Conservation (phyloP, 2,888 invertebrate genomes). For the Tupiocoris notatus region DNA sequence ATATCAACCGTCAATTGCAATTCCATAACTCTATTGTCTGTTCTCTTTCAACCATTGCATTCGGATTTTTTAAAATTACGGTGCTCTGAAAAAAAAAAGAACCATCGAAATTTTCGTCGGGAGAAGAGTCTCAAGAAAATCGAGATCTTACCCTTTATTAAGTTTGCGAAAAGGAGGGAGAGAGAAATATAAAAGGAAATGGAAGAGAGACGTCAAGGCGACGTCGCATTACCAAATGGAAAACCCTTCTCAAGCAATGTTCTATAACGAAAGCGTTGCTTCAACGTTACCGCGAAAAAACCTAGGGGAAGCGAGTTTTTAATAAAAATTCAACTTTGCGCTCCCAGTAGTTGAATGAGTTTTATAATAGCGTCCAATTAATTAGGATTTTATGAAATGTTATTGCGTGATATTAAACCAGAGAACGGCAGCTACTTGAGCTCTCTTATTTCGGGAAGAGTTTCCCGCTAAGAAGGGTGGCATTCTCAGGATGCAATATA, state of each 20-base stretch:
- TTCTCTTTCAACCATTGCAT: no score
- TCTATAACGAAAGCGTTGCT: slow-evolving; percentile 6
- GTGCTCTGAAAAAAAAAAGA: no score
- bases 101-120: no score
- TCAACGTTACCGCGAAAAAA: slow-evolving; percentile 16
- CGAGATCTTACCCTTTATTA: not conserved
- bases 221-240: slow-evolving; percentile 16
- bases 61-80: no score
- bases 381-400: slow-evolving; percentile 38
- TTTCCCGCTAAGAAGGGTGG: slow-evolving; percentile 2
- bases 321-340: slow-evolving; percentile 39
- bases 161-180: not conserved
- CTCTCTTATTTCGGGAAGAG: not conserved
- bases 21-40: no score
- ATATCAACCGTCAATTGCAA: no score
- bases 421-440: slow-evolving; percentile 1
- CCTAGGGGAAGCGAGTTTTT: slow-evolving; percentile 23
- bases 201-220: not conserved
- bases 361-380: slow-evolving; percentile 35
- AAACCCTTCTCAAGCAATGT: not conserved
- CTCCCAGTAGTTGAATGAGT: slow-evolving; percentile 9
- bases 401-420: slow-evolving; percentile 38
- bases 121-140: not conserved
- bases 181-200: not conserved
- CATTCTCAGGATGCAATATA: slow-evolving; percentile 27